Base-by-base conservation (phyloP, 2,888 invertebrate species). In the Venustoraphidia nigricollis region DNA sequence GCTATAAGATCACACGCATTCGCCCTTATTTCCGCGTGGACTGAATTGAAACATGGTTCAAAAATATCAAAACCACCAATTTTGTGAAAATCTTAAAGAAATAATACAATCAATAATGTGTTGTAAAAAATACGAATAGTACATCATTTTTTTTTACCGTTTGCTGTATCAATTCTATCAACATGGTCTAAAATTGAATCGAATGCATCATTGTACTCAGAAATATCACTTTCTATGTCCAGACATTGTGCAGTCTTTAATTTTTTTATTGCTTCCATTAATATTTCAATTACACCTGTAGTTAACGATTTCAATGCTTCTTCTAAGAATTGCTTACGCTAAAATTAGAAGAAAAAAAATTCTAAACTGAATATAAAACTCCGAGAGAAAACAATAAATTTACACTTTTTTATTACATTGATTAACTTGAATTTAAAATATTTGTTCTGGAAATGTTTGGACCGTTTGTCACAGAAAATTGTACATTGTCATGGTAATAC, bases 41-140 rank as follows among this genome's bases (percentile, higher is more conserved):
- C 65, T 34, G 79, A 77, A 52, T 76, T 71, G 34, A 87, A 67
- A 59, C 85, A 81, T 0, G 78, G 68, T 0, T 76, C 71, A 49
- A 92, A 74, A n/a, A 86, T 71, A 0, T 75, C 67, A 54, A 85
- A 86, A 0, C 91, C 92, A 6, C 87, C 88, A 58, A 91, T 75
- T 68, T 88, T 90, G 60, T 81, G 79, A 61, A 90, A 90, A 69
- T 88, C 86, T 84, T 66, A 1, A 51, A 53, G 43, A 52, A 50
- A 39, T 34, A 27, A 27, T 27, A 27, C 27, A 3, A 27, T 27
- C 27, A 27, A 27, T 27, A 27, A 17, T 17, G n/a, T n/a, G 17
- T 4, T 17, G 17, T 17, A 17, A 2, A 17, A 17, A 17, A 17
- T 17, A 17, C 17, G 17, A 17, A 3, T 4, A 37, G 17, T 34